These are phyloP conservation scores for Octomys mimax DNA, from an alignment of 2,797 vertebrate species.

Conservation along the genomic window DNA sequence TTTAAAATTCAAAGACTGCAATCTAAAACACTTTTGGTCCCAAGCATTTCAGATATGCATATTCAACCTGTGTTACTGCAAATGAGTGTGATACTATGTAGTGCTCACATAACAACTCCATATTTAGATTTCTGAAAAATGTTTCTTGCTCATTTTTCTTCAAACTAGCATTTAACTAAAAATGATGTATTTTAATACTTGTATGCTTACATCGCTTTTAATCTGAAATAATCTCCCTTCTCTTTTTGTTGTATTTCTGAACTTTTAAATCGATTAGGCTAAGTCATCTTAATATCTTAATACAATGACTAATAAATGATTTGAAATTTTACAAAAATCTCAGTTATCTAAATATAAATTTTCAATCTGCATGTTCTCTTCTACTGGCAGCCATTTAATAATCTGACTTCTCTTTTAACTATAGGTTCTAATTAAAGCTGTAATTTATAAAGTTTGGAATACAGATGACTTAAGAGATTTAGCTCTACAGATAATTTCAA, in stretches of 20 bases:
- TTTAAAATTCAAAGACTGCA: not conserved
- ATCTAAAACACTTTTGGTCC: not conserved
- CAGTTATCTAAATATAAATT: slow-evolving; percentile 29
- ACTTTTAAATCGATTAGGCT: not conserved
- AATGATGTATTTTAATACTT: not conserved
- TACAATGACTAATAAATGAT: not conserved
- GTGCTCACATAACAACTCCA: not conserved
- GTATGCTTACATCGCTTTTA: not conserved
- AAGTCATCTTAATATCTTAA: not conserved
- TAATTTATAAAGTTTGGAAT: slow-evolving; percentile 49
- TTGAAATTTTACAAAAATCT: not conserved
- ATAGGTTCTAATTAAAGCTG: slow-evolving; percentile 18
- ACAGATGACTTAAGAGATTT: slow-evolving; percentile 51
- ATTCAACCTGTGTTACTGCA: not conserved
- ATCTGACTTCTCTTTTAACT: slow-evolving; percentile 55
- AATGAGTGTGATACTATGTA: not conserved
- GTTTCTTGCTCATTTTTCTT: not conserved
- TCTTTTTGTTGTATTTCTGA: not conserved
- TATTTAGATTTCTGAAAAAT: slow-evolving; percentile 22
- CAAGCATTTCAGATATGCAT: not conserved
- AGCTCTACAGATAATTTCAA: slow-evolving; percentile 41
- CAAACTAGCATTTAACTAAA: slow-evolving; percentile 12
- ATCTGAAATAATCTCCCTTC: slow-evolving; percentile 3
- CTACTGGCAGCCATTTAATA: slow-evolving; percentile 20
- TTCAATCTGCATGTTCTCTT: slow-evolving; percentile 23